Percentiles rank a stretch among this genome's conserved stretches.
Conservation (phyloP, 2,113 vertebrate species). For the Eonycteris spelaea region DNA sequence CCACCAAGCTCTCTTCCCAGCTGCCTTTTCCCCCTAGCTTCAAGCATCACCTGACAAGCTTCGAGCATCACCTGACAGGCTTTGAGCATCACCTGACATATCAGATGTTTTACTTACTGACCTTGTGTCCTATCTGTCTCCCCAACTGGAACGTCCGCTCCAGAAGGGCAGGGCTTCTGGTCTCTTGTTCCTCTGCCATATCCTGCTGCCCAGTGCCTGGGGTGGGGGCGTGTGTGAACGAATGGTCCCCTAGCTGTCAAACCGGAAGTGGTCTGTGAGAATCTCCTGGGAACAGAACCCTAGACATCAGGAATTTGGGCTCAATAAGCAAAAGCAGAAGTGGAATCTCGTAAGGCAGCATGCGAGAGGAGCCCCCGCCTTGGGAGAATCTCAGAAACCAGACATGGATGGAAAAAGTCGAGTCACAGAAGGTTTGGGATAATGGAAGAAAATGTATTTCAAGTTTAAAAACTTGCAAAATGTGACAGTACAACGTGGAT, state of each 20-base stretch:
- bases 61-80: background rate
- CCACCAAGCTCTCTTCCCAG: background rate
- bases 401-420: background rate
- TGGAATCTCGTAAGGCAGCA: background rate
- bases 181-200: background rate
- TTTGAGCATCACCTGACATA: rapidly evolving
- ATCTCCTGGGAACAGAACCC: background rate
- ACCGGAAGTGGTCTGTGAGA: background rate
- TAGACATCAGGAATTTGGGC: background rate
- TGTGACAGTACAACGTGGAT: rapidly evolving
- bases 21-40: background rate
- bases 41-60: too few relatives aligned
- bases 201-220: background rate
- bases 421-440: background rate
- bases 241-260: too few relatives aligned
- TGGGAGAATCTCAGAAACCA: background rate
- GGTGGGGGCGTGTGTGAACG: too few relatives aligned
- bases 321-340: background rate
- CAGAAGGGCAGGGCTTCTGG: background rate
- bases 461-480: background rate
- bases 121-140: background rate
- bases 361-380: too few relatives aligned
- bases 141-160: background rate
- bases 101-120: background rate
- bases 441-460: background rate